phyloP scores from a whole-genome alignment of 2,888 invertebrate genomes.

The Trissolcus brochymenae region DNA sequence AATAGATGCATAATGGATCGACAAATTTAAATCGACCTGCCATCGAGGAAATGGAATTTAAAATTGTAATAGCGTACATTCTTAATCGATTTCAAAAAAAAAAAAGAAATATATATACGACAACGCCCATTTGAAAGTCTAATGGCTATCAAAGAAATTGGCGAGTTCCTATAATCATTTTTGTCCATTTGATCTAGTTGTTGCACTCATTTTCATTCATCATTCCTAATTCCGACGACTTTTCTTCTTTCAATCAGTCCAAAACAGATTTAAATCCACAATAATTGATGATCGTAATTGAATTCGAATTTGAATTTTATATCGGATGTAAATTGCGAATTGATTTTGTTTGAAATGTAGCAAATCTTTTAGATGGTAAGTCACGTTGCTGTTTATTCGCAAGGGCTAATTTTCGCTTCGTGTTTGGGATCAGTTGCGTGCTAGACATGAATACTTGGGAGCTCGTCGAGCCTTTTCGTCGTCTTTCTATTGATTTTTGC shows the following conservation, averaged over 20 bases:
- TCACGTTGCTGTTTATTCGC: neutral
- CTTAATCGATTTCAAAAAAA: conserved; percentile 47
- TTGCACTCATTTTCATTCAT: conserved; percentile 6
- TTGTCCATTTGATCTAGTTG: conserved; percentile 5
- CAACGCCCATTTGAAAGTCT: conserved; percentile 38
- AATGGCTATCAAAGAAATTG: conserved; percentile 40
- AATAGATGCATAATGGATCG: conserved; percentile 54
- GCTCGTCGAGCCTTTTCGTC: conserved; percentile 26
- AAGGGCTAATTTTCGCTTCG: conserved; percentile 4
- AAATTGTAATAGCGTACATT: conserved; percentile 47
- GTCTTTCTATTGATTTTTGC: conserved; percentile 45
- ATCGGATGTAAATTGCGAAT: too few species aligned
- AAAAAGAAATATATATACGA: conserved; percentile 36
- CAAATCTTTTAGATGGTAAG: too few species aligned
- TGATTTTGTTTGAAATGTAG: too few species aligned
- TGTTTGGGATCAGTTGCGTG: conserved; percentile 44
- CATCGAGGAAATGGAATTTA: conserved; percentile 49
- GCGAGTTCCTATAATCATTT: conserved; percentile 16
- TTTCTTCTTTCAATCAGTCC: neutral
- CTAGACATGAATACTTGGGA: conserved; percentile 22
- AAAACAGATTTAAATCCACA: too few species aligned
- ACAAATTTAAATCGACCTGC: too few species aligned
- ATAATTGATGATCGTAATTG: too few species aligned
- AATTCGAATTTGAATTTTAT: too few species aligned
- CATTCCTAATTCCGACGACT: neutral